A percentile compares a stretch with the other conserved stretches of the same genome.
These are phyloP conservation scores for Luffia ferchaultella DNA, from an alignment of 2,888 invertebrate genomes.

Conservation along the genomic window DNA sequence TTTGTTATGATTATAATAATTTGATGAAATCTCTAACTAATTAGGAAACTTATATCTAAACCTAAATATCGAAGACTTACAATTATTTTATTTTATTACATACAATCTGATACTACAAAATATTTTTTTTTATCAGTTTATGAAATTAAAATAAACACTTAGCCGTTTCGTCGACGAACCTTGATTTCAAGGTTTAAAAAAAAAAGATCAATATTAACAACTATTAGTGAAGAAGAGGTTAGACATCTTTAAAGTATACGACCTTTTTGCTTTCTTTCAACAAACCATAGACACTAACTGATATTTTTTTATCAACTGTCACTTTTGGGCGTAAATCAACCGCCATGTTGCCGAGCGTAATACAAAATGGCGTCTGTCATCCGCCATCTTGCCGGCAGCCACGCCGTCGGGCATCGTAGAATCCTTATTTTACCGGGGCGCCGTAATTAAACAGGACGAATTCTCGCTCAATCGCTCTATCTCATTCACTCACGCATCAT, in stretches of 20 bases:
- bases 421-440: background rate
- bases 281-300: background rate
- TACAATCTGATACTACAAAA: background rate
- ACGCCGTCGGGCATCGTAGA: background rate
- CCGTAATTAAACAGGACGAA: background rate
- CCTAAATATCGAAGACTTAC: background rate
- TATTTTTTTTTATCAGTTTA: background rate
- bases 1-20: conserved; percentile 9
- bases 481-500: background rate
- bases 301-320: background rate
- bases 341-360: background rate
- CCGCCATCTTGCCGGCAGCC: background rate
- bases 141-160: background rate
- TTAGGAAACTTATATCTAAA: conserved; percentile 20
- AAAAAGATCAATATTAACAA: background rate
- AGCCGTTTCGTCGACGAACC: background rate
- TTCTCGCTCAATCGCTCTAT: background rate
- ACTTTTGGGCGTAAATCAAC: background rate
- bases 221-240: background rate
- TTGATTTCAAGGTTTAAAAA: background rate
- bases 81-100: background rate
- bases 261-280: background rate
- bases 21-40: conserved; percentile 39
- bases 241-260: background rate
- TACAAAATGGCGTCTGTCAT: background rate